Percentiles rank a stretch among this genome's conserved stretches.
Conservation (phyloP, 2,888 invertebrate species). For the Tiphia femorata region DNA sequence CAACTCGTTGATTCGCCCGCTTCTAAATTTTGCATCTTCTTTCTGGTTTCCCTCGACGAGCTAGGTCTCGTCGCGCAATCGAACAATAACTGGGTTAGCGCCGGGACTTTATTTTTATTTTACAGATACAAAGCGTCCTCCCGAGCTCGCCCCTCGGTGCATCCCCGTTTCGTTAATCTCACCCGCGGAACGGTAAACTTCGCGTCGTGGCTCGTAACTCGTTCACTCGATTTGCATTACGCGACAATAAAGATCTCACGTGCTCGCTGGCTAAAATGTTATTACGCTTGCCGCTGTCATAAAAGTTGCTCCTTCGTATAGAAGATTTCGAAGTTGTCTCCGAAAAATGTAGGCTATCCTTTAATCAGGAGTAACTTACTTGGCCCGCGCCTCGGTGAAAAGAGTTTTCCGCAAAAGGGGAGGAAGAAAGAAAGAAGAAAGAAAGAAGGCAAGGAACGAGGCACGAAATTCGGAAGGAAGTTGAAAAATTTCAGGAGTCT, state of each 20-base stretch:
- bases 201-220: slow-evolving; percentile 7
- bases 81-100: no score
- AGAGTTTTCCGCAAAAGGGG: no score
- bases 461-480: neutral
- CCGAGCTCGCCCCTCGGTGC: no score
- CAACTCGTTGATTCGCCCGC: no score
- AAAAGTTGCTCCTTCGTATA: slow-evolving; percentile 17
- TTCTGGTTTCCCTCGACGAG: no score
- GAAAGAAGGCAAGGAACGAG: slow-evolving; percentile 6
- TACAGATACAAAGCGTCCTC: no score
- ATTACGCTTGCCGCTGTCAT: slow-evolving; percentile 27
- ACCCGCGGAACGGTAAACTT: no score
- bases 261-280: slow-evolving; percentile 19
- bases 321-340: slow-evolving; percentile 19
- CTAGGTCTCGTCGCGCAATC: no score
- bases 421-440: slow-evolving; percentile 11
- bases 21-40: no score
- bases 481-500: slow-evolving; percentile 1
- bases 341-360: slow-evolving; percentile 23
- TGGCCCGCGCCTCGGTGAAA: neutral
- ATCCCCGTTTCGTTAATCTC: no score
- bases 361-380: slow-evolving; percentile 27
- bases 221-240: slow-evolving; percentile 28
- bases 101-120: no score
- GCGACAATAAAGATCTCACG: slow-evolving; percentile 16